Base-by-base conservation (phyloP, 1,140 invertebrate genomes). In the Drosophila lowei region DNA sequence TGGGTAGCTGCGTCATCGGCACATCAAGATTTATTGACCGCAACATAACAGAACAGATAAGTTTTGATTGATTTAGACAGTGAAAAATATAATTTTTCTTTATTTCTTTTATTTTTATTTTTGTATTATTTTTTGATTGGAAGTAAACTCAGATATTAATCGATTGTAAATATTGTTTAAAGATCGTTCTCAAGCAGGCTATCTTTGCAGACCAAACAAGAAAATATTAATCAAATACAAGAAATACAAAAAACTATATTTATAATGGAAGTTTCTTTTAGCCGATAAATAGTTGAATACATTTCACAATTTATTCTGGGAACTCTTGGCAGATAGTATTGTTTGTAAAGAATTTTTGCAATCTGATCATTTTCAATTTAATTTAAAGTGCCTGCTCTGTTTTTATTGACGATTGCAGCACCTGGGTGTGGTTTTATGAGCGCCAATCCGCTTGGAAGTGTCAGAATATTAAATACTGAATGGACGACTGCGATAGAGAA, bases 1-100 rank as follows among this genome's bases (percentile, higher is more conserved):
- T 54, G 15, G 16, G 60, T 18, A 63, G 55, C 8, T 56, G 64
- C 18, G 18, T 15, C 2, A 15, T 25, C 21, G 34, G 21, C 23
- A 38, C 30, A 38, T 60, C 50, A 34, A 72, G 65, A 80, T 76
- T 59, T 66, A 71, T 80, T 80, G 38, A 42, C 8, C 21, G 9
- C 47, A 41, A 16, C n/a, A 58, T 38, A 47, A 74, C 56, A 3
- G 8, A 1, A 9, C 1, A 16, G 72, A 75, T 75, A 60, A 65
- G 23, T 41, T 41, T 42, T 28, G 13, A 15, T 7, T 18, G 30
- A 49, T 63, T 64, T 46, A 18, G 28, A 7, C 15, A 13, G 13
- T 25, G 13, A 60, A 34, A 64, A 64, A n/a, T 28, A 6, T 13
- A 2, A 41, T 44, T 21, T 13, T 48, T 6, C 15, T 0, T 21